Evolutionary conservation across 2,888 invertebrate species (phyloP).

Genomic region (Aphelenchoides bicaudatus): DNA sequence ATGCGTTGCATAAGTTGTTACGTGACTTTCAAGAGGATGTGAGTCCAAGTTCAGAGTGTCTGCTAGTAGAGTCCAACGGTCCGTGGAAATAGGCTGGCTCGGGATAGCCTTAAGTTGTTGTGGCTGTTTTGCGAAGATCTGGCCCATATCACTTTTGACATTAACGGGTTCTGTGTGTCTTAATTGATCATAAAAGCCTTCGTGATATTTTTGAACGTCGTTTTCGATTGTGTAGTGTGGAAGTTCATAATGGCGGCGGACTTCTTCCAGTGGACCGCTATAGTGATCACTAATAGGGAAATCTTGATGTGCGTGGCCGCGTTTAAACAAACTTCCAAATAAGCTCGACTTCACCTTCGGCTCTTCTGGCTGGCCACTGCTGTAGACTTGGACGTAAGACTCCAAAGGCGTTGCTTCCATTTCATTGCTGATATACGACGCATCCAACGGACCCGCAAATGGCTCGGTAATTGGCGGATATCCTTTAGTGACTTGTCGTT

Average conservation of each 20-base stretch:
- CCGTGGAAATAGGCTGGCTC: not conserved
- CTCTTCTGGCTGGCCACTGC: not conserved
- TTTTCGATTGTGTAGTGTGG: not conserved
- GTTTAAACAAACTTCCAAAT: not conserved
- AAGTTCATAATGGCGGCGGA: not conserved
- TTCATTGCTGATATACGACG: too few species aligned
- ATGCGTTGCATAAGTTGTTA: too few species aligned
- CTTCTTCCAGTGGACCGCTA: not conserved
- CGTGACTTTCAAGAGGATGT: too few species aligned
- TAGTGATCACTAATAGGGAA: not conserved
- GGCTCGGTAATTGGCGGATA: too few species aligned
- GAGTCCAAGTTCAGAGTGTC: too few species aligned
- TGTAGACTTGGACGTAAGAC: not conserved
- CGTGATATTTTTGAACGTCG: not conserved
- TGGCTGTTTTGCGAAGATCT: not conserved
- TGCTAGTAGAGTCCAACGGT: not conserved
- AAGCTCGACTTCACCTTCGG: not conserved
- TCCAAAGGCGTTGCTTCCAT: too few species aligned
- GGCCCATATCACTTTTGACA: too few species aligned
- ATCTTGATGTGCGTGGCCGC: conserved; percentile 1
- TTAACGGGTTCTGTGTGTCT: too few species aligned
- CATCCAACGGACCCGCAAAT: too few species aligned
- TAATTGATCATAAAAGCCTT: not conserved
- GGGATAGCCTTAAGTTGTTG: not conserved
- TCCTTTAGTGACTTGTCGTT: too few species aligned